Conservation (phyloP, 2,888 invertebrate genomes). For the Ptychoptera albimana region DNA sequence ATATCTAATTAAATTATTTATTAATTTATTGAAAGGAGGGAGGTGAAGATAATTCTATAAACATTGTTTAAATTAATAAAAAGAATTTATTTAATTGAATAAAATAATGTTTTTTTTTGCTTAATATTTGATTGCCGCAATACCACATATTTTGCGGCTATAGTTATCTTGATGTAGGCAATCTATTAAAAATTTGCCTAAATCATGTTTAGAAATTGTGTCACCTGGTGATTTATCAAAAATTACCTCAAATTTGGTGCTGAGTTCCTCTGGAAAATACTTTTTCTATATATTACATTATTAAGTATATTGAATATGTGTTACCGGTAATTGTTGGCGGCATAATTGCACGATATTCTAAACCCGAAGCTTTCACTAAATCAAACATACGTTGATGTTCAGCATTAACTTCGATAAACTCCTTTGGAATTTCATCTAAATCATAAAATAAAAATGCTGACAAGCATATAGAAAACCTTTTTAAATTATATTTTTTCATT, state of each 20-base stretch:
- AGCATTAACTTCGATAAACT: conserved; percentile 52
- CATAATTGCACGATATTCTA: conserved; percentile 61
- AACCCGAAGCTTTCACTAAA: conserved; percentile 42
- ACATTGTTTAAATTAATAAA: too few relatives aligned
- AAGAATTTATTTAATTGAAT: too few relatives aligned
- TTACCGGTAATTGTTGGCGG: conserved; percentile 59
- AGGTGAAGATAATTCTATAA: too few relatives aligned
- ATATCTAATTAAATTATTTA: too few relatives aligned
- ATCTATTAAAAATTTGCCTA: conserved; percentile 62
- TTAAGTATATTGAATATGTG: conserved; percentile 16
- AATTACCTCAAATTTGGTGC: conserved; percentile 40
- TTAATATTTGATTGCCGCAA: conserved; percentile 24
- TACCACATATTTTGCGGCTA: conserved; percentile 46
- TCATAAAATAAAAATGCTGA: conserved; percentile 69
- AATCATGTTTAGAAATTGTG: conserved; percentile 56
- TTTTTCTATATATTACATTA: too few relatives aligned
- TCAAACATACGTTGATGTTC: conserved; percentile 68
- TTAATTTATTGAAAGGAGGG: too few relatives aligned
- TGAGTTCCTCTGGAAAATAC: conserved; percentile 39
- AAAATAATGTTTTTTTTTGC: too few relatives aligned
- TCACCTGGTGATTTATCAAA: conserved; percentile 50
- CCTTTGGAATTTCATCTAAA: conserved; percentile 55
- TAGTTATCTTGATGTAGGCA: conserved; percentile 51
- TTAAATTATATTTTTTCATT: conserved; percentile 55
- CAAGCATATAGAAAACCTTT: conserved; percentile 55